phyloP scores from a whole-genome alignment of 2,797 vertebrate species.

The Malacoraja senta region DNA sequence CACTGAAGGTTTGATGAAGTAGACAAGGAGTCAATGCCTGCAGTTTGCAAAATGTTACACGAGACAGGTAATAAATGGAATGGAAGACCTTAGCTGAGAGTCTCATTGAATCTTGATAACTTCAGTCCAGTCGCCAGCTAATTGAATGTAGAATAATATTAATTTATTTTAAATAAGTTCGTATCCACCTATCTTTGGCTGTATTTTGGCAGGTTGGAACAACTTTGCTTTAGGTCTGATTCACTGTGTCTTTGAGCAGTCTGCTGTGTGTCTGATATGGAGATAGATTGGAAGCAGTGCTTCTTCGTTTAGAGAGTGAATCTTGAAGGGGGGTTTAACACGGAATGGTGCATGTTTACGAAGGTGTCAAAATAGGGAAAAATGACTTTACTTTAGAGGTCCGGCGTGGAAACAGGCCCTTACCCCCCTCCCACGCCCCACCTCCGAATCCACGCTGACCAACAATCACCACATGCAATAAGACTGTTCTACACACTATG shows the following conservation, averaged over 20 bases:
- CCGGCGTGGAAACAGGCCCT: too few species aligned
- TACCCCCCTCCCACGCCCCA: too few species aligned
- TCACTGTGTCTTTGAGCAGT: too few species aligned
- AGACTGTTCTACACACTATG: too few species aligned
- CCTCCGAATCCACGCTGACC: too few species aligned
- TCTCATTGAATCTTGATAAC: background rate
- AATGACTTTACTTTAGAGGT: too few species aligned
- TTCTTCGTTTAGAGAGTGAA: background rate
- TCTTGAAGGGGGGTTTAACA: background rate
- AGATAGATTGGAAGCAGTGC: background rate
- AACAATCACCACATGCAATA: too few species aligned
- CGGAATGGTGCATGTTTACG: background rate
- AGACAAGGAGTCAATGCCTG: conserved; percentile 18
- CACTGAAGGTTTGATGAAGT: background rate
- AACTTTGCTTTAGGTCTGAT: background rate
- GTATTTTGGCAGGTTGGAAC: background rate
- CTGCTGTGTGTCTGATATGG: background rate
- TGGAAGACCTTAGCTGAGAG: background rate
- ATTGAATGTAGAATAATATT: too few species aligned
- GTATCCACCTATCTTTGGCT: background rate
- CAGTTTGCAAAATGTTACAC: background rate
- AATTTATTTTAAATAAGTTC: background rate
- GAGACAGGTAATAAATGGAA: background rate
- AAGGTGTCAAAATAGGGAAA: background rate
- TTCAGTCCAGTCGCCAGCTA: background rate